These are phyloP conservation scores for Heliconius ethilla DNA, from an alignment of 2,888 invertebrate genomes.

Conservation along the genomic window DNA sequence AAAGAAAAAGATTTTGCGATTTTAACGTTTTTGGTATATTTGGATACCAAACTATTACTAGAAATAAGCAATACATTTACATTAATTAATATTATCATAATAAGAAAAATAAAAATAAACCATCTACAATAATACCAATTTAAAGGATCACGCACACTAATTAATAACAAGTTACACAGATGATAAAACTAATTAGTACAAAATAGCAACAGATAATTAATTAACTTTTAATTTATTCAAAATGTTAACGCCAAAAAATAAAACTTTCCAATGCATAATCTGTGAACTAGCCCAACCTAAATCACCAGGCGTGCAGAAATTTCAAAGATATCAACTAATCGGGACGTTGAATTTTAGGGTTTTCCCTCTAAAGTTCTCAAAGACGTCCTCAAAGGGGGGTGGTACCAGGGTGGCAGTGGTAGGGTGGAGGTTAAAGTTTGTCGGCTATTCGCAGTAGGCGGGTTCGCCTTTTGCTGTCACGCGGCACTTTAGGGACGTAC, in stretches of 20 bases:
- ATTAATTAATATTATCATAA: too few relatives aligned
- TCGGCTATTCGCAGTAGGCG: constrained; percentile 69
- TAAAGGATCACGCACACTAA: background rate
- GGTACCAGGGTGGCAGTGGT: constrained; percentile 70
- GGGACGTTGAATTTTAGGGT: constrained; percentile 79
- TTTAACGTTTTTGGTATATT: too few relatives aligned
- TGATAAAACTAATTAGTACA: background rate
- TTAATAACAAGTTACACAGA: background rate
- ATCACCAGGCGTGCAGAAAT: constrained; percentile 73
- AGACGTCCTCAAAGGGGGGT: constrained; percentile 80
- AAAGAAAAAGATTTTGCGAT: too few relatives aligned
- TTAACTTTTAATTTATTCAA: background rate
- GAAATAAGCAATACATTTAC: too few relatives aligned
- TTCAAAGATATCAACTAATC: constrained; percentile 80
- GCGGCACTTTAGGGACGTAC: constrained; percentile 79
- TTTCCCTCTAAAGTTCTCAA: constrained; percentile 79
- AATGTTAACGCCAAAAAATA: background rate
- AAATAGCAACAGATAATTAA: constrained; percentile 5
- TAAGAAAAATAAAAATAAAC: background rate
- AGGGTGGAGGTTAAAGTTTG: constrained; percentile 76
- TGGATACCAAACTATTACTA: too few relatives aligned
- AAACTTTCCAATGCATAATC: constrained; percentile 1
- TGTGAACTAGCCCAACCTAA: constrained; percentile 40
- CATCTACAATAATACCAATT: background rate
- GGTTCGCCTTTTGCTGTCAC: constrained; percentile 79